Evolutionary conservation across 2,888 invertebrate genomes (phyloP).

Genomic region (Argyresthia goedartella): DNA sequence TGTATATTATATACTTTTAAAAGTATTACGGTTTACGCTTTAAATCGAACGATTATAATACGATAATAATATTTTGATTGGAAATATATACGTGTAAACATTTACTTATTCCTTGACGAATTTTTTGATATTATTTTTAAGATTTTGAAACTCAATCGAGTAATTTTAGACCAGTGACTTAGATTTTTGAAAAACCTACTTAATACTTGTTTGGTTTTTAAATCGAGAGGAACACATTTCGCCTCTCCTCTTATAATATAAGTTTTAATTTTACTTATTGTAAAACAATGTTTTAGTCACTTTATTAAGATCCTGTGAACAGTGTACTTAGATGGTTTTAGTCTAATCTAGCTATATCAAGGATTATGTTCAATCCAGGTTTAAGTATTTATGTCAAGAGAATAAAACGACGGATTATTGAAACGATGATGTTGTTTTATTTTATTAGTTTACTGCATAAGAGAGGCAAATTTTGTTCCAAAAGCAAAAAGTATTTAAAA

Average conservation of each 20-base stretch:
- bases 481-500: no score
- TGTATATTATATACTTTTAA: conserved; percentile 16
- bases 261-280: conserved; percentile 23
- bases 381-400: conserved; percentile 63
- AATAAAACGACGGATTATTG: conserved; percentile 55
- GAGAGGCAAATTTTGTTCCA: no score
- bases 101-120: conserved; percentile 14
- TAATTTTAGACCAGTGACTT: conserved; percentile 27
- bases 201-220: neutral
- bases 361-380: conserved; percentile 35
- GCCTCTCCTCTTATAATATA: neutral
- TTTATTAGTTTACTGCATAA: no score
- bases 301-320: conserved; percentile 40
- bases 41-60: conserved; percentile 51
- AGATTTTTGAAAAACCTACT: conserved; percentile 6
- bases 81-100: neutral
- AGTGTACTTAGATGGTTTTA: conserved; percentile 46
- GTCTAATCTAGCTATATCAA: conserved; percentile 34
- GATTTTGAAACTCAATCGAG: conserved; percentile 10
- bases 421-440: conserved; percentile 37
- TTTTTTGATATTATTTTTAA: conserved; percentile 10
- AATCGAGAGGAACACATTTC: neutral
- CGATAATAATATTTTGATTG: conserved; percentile 11
- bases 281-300: conserved; percentile 49
- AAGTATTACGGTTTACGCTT: conserved; percentile 66